Evolutionary conservation across 2,113 vertebrate genomes (phyloP).

Genomic region (Cisticola juncidis): DNA sequence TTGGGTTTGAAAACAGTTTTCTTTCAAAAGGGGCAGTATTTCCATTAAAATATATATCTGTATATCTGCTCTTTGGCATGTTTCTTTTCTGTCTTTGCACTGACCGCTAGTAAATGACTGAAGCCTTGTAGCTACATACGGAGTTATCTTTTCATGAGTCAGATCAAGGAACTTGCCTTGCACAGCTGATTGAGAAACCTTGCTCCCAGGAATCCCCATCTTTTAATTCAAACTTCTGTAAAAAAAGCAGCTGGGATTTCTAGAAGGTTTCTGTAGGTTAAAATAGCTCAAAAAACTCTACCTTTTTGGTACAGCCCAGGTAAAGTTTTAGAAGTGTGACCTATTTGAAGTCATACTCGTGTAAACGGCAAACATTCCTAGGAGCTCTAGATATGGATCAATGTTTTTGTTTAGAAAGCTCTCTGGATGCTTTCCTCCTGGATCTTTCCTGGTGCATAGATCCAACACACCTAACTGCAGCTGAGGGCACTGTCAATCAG

Average conservation of each 20-base stretch:
- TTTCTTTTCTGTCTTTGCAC: background rate
- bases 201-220: background rate
- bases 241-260: background rate
- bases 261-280: background rate
- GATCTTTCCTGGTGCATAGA: background rate
- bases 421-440: background rate
- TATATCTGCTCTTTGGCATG: background rate
- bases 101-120: background rate
- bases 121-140: background rate
- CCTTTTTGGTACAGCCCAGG: background rate
- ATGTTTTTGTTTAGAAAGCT: background rate
- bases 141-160: background rate
- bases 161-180: background rate
- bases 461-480: background rate
- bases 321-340: background rate
- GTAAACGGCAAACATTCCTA: background rate
- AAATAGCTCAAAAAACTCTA: background rate
- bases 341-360: background rate
- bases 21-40: background rate
- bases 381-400: background rate
- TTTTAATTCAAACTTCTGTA: background rate
- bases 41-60: too few relatives aligned
- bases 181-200: background rate
- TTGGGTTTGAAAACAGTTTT: background rate
- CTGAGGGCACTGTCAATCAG: background rate